Base-by-base conservation (phyloP, 2,888 invertebrate species). In the Mechanitis mazaeus region DNA sequence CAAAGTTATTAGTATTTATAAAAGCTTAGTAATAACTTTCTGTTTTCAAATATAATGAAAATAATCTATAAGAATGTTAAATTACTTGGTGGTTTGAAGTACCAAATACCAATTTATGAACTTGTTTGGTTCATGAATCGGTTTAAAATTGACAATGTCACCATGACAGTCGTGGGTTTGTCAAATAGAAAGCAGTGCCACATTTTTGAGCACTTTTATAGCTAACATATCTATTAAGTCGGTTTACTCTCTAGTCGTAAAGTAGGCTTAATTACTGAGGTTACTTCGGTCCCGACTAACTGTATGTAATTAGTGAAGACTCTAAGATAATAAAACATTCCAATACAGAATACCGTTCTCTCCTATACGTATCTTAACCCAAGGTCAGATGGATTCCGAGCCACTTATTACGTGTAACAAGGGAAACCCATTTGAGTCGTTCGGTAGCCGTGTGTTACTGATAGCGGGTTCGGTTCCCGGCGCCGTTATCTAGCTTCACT, bases 351-450 rank as follows among this genome's bases (percentile, higher is more conserved):
- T 71, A 68, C 71, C 71, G 71, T 71, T 69, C 57, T 59, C 54
- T 57, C 57, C 62, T 60, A 46, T 59, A 61, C 58, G 56, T 64
- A 63, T 69, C 67, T 68, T 61, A 69, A 66, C 68, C 65, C 70
- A 71, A 72, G 73, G 74, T 73, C 72, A 69, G 61, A 55, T 63
- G 64, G 63, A 62, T 64, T 64, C 65, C 65, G 69, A 65, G 69
- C 58, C 72, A 69, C 84, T 81, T 83, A 83, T 83, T 84, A 81
- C 81, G 75, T 71, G 76, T 72, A 80, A 88, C 88, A 88, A 81
- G 87, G 81, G 85, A 88, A 88, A 86, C 78, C 83, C 88, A 88
- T 88, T 87, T 87, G 83, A 78, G 75, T 68, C 72, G 74, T 64
- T 78, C 79, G 77, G 79, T 78, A 81, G 80, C 81, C 76, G 77